phyloP scores from a whole-genome alignment of 1,140 invertebrate species.

The Heliconius himera region DNA sequence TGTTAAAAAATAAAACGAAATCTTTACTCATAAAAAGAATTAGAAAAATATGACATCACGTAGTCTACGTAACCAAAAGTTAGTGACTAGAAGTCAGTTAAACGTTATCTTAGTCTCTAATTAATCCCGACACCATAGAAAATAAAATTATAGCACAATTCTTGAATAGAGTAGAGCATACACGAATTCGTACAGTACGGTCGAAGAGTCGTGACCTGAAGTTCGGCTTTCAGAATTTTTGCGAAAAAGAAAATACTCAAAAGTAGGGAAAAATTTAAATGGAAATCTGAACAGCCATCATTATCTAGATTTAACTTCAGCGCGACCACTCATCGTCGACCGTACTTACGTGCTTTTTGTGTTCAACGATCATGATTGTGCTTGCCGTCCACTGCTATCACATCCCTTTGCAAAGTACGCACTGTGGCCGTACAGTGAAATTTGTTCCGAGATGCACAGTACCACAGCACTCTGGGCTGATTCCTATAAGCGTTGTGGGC shows the following conservation, averaged over 20 bases:
- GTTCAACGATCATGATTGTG: conserved; percentile 64
- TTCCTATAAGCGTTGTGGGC: conserved; percentile 74
- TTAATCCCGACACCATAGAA: background rate
- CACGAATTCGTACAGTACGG: conserved; percentile 11
- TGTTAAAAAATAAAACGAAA: background rate
- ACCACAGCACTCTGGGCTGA: conserved; percentile 67
- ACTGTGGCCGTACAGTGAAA: conserved; percentile 63
- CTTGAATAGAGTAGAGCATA: conserved; percentile 6
- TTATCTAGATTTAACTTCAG: too few species aligned
- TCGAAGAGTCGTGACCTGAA: too few species aligned
- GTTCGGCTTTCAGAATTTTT: too few species aligned
- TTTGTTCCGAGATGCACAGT: conserved; percentile 62
- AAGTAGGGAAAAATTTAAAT: too few species aligned
- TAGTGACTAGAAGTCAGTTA: too few species aligned
- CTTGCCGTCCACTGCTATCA: conserved; percentile 53
- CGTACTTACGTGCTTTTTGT: conserved; percentile 20
- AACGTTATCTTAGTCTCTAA: too few species aligned
- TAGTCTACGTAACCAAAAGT: background rate
- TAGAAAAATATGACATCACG: background rate
- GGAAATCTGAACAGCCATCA: too few species aligned
- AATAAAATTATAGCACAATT: background rate
- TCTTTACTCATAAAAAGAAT: background rate
- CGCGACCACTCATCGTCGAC: too few species aligned
- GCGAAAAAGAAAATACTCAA: too few species aligned
- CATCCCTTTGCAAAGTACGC: conserved; percentile 59